phyloP scores from a whole-genome alignment of 2,113 vertebrate genomes.

The Telmatochromis bifrenatus region DNA sequence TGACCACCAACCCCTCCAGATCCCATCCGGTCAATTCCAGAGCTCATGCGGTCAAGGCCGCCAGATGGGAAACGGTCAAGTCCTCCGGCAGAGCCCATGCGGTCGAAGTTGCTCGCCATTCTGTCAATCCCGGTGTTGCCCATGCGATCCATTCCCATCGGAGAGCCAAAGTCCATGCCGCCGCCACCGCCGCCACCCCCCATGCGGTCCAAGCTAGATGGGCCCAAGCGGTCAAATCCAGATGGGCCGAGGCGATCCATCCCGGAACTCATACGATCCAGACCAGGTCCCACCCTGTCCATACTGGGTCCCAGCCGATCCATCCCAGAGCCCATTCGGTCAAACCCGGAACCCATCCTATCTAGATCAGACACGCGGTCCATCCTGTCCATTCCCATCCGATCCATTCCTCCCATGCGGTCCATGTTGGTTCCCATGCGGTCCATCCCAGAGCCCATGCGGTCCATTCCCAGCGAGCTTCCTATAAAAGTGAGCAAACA shows the following conservation, averaged over 20 bases:
- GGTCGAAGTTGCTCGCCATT: slow-evolving; percentile 64
- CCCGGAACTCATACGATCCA: slow-evolving; percentile 85
- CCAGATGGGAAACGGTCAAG: slow-evolving; percentile 70
- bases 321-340: slow-evolving; percentile 83
- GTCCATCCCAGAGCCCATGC: slow-evolving; percentile 83
- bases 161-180: slow-evolving; percentile 63
- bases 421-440: slow-evolving; percentile 70
- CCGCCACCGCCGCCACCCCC: slow-evolving; percentile 43
- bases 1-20: slow-evolving; percentile 78
- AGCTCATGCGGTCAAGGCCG: slow-evolving; percentile 80
- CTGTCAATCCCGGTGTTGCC: slow-evolving; percentile 64
- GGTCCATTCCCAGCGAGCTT: slow-evolving; percentile 78
- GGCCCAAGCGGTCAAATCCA: slow-evolving; percentile 80
- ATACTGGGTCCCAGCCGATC: slow-evolving; percentile 87
- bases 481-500: slow-evolving; percentile 29
- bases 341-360: slow-evolving; percentile 83
- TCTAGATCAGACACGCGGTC: slow-evolving; percentile 83
- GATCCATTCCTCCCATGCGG: slow-evolving; percentile 78
- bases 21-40: slow-evolving; percentile 89
- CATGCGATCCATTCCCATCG: slow-evolving; percentile 74
- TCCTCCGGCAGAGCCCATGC: slow-evolving; percentile 64
- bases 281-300: slow-evolving; percentile 82
- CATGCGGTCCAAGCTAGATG: slow-evolving; percentile 84
- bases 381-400: slow-evolving; percentile 86
- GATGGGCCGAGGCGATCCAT: slow-evolving; percentile 85